Base-by-base conservation (phyloP, 2,113 vertebrate genomes). In the Lepidiolamprologus cunningtoni region DNA sequence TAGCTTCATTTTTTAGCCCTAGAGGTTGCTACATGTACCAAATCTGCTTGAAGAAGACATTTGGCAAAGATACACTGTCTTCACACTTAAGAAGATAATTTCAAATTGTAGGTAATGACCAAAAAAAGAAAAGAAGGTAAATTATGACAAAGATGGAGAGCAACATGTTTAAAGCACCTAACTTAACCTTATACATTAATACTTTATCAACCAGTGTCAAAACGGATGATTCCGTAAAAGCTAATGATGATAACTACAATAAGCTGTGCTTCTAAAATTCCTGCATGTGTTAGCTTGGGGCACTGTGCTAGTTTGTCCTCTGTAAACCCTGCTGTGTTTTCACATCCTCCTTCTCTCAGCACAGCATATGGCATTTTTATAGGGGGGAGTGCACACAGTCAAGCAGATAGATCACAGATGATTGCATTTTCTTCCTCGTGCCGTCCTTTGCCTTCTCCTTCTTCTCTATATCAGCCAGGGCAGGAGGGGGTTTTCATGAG, bases 341-440 rank as follows among this genome's bases (percentile, higher is more conserved):
- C 17, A 28, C 86, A 80, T 71, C 78, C 17, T 37, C 5, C 37
- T 87, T 14, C n/a, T 79, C 42, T 66, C 45, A 40, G 37, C 3
- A 21, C 7, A 68, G 42, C 42, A 31, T 45, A 53, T 85, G 80
- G 84, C 80, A 82, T 87, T 84, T 87, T 82, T 50, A 84, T 54
- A 42, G 37, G 79, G 79, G 9, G 42, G 40, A 76, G 71, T 31
- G 26, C 26, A 78, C 45, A 31, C 23, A 52, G 73, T 80, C 80
- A 54, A 86, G 86, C 42, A 68, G 83, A 89, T 68, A 55, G 31
- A 88, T 89, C 81, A 90, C 68, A 83, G 87, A 90, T 81, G 79
- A 86, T 81, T 86, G 63, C 89, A 79, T 87, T 89, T 90, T 83
- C 86, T 54, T 89, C 37, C 57, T 76, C 4, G 2, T 73, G 47